phyloP scores from a whole-genome alignment of 2,888 invertebrate species.

The Pristionchus maxplancki region DNA sequence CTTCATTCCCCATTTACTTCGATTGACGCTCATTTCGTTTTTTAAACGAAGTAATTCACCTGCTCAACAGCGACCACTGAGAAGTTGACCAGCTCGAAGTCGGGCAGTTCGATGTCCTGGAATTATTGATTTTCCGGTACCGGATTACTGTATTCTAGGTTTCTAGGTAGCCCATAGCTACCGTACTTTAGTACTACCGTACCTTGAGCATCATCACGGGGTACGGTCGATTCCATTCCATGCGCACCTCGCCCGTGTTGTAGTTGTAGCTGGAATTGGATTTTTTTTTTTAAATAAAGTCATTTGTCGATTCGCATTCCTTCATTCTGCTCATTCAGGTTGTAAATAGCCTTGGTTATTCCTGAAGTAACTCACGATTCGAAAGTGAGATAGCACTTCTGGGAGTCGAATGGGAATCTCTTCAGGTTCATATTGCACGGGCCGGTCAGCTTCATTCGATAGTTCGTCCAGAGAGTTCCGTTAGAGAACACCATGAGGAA shows the following conservation, averaged over 20 bases:
- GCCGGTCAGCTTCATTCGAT: conserved; percentile 76
- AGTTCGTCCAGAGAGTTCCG: conserved; percentile 76
- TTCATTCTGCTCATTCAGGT: neutral
- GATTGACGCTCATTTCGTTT: too few relatives aligned
- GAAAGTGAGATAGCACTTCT: conserved; percentile 76
- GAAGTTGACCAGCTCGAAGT: conserved; percentile 76
- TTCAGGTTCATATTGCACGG: conserved; percentile 78
- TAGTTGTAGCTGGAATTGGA: conserved; percentile 76
- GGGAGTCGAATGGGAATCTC: conserved; percentile 73
- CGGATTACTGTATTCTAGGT: neutral
- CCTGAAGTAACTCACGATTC: conserved; percentile 71
- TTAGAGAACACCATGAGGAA: conserved; percentile 77
- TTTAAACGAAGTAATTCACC: too few relatives aligned
- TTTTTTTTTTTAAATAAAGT: neutral
- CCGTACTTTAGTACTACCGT: neutral
- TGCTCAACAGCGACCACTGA: conserved; percentile 76
- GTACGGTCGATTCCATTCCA: conserved; percentile 76
- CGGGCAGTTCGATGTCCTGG: conserved; percentile 73
- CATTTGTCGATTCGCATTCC: neutral
- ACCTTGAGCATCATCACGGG: conserved; percentile 69
- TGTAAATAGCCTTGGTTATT: too few relatives aligned
- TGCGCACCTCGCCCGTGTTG: conserved; percentile 77
- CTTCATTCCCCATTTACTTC: neutral
- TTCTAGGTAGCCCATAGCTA: too few relatives aligned
- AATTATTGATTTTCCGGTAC: too few relatives aligned